These are phyloP conservation scores for Pangasianodon hypophthalmus DNA, from an alignment of 2,113 vertebrate genomes.

Conservation along the genomic window DNA sequence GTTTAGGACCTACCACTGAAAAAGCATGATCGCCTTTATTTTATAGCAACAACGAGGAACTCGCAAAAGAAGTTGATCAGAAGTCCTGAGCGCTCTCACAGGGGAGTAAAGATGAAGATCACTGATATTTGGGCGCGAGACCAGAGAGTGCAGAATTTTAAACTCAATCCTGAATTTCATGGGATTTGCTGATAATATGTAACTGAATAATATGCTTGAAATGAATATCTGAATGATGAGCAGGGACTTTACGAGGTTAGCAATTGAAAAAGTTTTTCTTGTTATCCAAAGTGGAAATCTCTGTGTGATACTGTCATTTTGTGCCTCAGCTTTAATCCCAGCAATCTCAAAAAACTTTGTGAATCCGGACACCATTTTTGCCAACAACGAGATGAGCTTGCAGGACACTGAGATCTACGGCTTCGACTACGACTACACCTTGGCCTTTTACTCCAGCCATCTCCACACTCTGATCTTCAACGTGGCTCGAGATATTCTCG, in stretches of 20 bases:
- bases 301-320: not conserved
- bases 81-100: no score
- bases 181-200: not conserved
- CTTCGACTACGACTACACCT: slow-evolving; percentile 96
- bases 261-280: not conserved
- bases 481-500: slow-evolving; percentile 91
- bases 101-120: no score
- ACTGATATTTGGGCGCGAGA: no score
- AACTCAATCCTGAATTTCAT: no score
- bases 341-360: slow-evolving; percentile 82
- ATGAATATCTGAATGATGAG: not conserved
- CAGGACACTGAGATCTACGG: slow-evolving; percentile 94
- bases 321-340: slow-evolving; percentile 78
- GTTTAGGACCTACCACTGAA: no score
- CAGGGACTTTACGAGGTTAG: not conserved
- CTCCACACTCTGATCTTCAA: slow-evolving; percentile 95
- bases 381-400: slow-evolving; percentile 97
- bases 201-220: not conserved
- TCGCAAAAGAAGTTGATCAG: no score
- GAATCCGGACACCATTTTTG: slow-evolving; percentile 92
- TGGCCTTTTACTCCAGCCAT: slow-evolving; percentile 95
- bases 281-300: not conserved
- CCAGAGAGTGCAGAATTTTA: no score
- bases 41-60: no score
- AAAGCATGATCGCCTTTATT: no score